Conservation (phyloP, 2,888 invertebrate genomes). For the Apeira syringaria region DNA sequence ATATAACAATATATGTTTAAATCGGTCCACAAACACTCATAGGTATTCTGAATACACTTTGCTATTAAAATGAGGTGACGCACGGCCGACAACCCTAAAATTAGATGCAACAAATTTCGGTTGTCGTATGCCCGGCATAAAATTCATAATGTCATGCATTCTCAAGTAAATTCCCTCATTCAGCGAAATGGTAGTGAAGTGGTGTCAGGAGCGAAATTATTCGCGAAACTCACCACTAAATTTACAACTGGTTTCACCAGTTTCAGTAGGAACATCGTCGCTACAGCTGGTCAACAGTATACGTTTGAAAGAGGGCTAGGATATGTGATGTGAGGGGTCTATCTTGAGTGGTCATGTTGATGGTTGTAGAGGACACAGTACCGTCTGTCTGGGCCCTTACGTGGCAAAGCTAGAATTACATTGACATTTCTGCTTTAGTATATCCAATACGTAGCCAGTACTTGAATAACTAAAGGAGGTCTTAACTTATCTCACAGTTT, state of each 20-base stretch:
- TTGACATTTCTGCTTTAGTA: slow-evolving; percentile 38
- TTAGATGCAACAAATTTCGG: neutral
- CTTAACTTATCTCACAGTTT: slow-evolving; percentile 6
- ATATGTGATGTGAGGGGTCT: slow-evolving; percentile 31
- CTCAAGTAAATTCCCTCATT: slow-evolving; percentile 48
- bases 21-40: no score
- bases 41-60: neutral
- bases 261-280: slow-evolving; percentile 26
- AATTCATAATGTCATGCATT: slow-evolving; percentile 44
- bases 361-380: slow-evolving; percentile 51
- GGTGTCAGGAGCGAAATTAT: slow-evolving; percentile 60
- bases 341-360: slow-evolving; percentile 40
- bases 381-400: slow-evolving; percentile 40
- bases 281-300: slow-evolving; percentile 2
- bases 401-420: slow-evolving; percentile 48
- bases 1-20: no score
- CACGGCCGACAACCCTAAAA: no score
- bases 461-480: slow-evolving; percentile 1
- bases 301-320: slow-evolving; percentile 19
- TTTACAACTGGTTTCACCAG: slow-evolving; percentile 50
- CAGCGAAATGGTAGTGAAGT: slow-evolving; percentile 43
- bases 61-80: neutral
- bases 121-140: neutral
- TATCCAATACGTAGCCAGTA: slow-evolving; percentile 16
- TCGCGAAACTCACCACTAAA: slow-evolving; percentile 64